Base-by-base conservation (phyloP, 2,113 vertebrate genomes). In the Zeus faber region DNA sequence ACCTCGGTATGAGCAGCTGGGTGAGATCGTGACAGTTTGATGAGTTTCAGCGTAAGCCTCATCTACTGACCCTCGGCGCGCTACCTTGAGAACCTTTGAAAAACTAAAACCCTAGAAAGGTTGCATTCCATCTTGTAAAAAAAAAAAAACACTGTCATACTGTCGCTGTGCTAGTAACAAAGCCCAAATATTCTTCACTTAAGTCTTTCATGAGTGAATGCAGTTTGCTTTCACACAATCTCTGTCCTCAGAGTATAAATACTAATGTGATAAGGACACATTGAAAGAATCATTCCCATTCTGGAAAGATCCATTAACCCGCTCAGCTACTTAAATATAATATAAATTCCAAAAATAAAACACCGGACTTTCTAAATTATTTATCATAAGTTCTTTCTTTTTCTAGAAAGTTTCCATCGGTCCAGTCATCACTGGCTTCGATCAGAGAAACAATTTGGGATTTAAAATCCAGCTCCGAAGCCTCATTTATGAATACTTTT, bases 1-100 rank as follows among this genome's bases (percentile, higher is more conserved):
- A 76, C 67, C 79, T 39, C 57, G 65, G 50, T 71, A 79, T 70
- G 69, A 84, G 75, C 72, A 81, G 79, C 75, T 52, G 52, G 40
- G 53, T 62, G 61, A 62, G 47, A 69, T 55, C 31, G 41, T 5
- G 33, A n/a, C 33, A n/a, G 33, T 37, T 37, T 14, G n/a, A 33
- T 54, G 48, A 49, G 14, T 26, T 26, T 48, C 45, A 48, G 45
- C 23, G 23, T 48, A 13, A 33, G 25, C 20, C 25, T 3, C 13
- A 11, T 21, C 41, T 37, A 25, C 20, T 33, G 41, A 41, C 24
- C 23, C 13, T n/a, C 21, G 23, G 20, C 2, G 20, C 18, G 16
- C n/a, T 20, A 16, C 8, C 6, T 14, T 22, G 10, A 56, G 60
- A 65, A 37, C 48, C n/a, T n/a, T n/a, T n/a, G n/a, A 45, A 11